phyloP scores from a whole-genome alignment of 2,113 vertebrate species.

The Mola mola region DNA sequence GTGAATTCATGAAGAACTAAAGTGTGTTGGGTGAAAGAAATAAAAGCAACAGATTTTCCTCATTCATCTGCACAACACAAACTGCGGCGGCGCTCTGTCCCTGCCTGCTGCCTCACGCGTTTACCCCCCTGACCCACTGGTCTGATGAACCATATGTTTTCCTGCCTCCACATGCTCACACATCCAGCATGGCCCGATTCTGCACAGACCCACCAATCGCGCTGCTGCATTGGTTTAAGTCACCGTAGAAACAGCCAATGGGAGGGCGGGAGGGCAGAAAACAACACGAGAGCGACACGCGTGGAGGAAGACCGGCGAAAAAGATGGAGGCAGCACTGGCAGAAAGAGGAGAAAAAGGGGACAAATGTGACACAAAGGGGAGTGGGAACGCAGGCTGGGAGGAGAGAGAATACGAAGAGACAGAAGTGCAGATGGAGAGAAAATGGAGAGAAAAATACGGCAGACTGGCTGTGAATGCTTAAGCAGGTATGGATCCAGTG shows the following conservation, averaged over 20 bases:
- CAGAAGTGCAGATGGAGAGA: not conserved
- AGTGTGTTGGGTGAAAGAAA: no score
- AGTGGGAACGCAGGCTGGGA: not conserved
- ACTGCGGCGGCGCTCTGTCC: slow-evolving; percentile 4
- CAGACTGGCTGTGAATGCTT: not conserved
- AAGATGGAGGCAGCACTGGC: not conserved
- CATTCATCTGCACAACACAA: no score
- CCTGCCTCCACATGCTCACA: slow-evolving; percentile 53
- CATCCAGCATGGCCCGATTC: slow-evolving; percentile 57
- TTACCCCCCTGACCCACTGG: slow-evolving; percentile 55
- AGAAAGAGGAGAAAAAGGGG: not conserved
- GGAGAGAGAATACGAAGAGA: not conserved
- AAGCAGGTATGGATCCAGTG: slow-evolving; percentile 31
- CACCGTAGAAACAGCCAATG: slow-evolving; percentile 67
- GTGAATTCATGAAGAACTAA: no score
- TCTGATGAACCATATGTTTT: slow-evolving; percentile 66
- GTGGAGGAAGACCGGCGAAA: slow-evolving; percentile 19
- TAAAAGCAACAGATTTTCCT: no score
- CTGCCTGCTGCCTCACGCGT: slow-evolving; percentile 6
- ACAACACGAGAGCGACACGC: slow-evolving; percentile 36
- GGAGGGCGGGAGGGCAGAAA: slow-evolving; percentile 4
- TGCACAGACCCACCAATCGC: slow-evolving; percentile 48
- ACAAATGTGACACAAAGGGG: fast-evolving
- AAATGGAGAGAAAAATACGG: not conserved
- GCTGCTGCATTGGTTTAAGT: slow-evolving; percentile 49